Evolutionary conservation across 2,113 vertebrate species (phyloP).

Genomic region (Phycodurus eques): DNA sequence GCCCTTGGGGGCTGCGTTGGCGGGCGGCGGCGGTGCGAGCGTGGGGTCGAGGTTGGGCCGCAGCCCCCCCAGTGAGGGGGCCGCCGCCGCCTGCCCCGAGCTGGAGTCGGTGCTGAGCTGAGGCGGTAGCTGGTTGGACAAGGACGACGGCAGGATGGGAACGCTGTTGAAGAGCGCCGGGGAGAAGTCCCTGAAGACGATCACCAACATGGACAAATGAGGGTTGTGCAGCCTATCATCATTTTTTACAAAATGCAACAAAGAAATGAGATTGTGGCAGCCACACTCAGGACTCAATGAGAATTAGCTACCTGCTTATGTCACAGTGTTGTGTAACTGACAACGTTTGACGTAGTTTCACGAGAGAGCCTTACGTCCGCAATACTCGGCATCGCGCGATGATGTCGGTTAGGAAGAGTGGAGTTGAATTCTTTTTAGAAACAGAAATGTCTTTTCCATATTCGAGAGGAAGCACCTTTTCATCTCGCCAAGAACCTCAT

Average conservation of each 20-base stretch:
- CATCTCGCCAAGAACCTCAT: too few species aligned
- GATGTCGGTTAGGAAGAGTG: too few species aligned
- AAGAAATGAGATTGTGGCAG: too few species aligned
- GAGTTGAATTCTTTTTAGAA: too few species aligned
- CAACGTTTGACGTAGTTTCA: too few species aligned
- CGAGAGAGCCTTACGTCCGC: too few species aligned
- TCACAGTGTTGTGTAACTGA: too few species aligned
- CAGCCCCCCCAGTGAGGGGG: constrained; percentile 78
- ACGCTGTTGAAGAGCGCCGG: constrained; percentile 97
- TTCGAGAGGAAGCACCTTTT: too few species aligned
- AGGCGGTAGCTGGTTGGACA: constrained; percentile 85
- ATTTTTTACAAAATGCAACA: neutral
- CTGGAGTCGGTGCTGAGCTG: constrained; percentile 88
- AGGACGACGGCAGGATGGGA: constrained; percentile 86
- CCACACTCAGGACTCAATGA: too few species aligned
- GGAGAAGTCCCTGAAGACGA: constrained; percentile 86
- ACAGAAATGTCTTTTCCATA: too few species aligned
- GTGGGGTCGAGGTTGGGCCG: constrained; percentile 80
- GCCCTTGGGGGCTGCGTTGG: constrained; percentile 66
- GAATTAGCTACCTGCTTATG: too few species aligned
- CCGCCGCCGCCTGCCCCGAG: constrained; percentile 51
- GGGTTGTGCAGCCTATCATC: neutral
- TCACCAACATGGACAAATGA: neutral
- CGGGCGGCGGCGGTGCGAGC: constrained; percentile 63
- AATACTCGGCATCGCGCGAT: too few species aligned